Conservation (phyloP, 2,113 vertebrate genomes). For the Microtus montanus region DNA sequence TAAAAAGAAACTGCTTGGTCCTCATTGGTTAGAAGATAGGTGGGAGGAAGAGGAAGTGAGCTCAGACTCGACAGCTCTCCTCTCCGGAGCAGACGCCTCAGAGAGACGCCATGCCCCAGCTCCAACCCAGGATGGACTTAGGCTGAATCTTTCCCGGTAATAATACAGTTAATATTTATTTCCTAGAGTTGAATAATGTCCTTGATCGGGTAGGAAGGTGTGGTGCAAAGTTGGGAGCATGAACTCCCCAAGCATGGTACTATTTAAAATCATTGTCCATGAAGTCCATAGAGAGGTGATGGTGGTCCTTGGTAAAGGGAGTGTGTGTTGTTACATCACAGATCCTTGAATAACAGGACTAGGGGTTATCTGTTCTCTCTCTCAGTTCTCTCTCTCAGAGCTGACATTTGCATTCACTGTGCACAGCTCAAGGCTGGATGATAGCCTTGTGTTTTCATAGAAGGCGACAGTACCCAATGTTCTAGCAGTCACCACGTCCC, state of each 20-base stretch:
- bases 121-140: too few relatives aligned
- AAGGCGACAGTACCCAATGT: not conserved
- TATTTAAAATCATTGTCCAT: not conserved
- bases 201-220: accelerated
- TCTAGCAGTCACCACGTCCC: not conserved
- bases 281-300: not conserved
- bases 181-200: not conserved
- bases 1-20: too few relatives aligned
- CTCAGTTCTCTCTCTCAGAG: not conserved
- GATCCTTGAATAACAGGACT: not conserved
- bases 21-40: too few relatives aligned
- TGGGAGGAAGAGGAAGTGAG: too few relatives aligned
- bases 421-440: not conserved
- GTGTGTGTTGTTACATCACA: not conserved
- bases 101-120: too few relatives aligned
- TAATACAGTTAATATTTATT: not conserved
- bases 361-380: not conserved
- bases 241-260: not conserved
- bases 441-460: not conserved
- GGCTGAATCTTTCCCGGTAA: too few relatives aligned
- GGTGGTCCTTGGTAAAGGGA: not conserved
- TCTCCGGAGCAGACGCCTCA: too few relatives aligned
- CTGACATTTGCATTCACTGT: not conserved
- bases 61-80: too few relatives aligned
- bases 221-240: not conserved